These are phyloP conservation scores for Pionites leucogaster DNA, from an alignment of 2,113 vertebrate species.

Conservation along the genomic window DNA sequence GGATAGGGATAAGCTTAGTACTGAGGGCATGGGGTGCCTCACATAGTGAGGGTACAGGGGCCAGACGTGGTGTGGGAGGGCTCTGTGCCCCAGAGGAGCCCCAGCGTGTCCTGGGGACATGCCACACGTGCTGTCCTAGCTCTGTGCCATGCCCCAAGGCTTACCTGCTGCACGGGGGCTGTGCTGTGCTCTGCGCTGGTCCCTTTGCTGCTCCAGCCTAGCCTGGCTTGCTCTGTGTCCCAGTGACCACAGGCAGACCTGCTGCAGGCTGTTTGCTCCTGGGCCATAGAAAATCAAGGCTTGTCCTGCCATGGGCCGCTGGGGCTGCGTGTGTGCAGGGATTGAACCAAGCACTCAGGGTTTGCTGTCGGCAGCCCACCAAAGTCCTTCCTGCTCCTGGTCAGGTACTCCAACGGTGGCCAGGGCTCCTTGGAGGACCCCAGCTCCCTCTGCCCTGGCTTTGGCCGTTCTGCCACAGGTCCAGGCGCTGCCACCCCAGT, in stretches of 20 bases:
- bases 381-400: neutral
- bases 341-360: neutral
- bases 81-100: neutral
- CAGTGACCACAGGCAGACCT: rapidly evolving
- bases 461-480: neutral
- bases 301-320: neutral
- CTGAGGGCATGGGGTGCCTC: rapidly evolving
- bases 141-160: rapidly evolving
- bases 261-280: neutral
- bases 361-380: neutral
- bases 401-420: neutral
- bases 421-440: neutral
- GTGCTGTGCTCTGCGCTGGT: neutral
- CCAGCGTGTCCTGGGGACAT: rapidly evolving
- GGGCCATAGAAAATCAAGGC: neutral
- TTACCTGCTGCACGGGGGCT: neutral
- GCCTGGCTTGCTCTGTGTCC: rapidly evolving
- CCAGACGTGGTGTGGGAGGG: rapidly evolving
- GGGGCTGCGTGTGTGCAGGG: neutral
- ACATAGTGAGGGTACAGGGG: rapidly evolving
- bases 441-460: neutral
- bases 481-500: neutral
- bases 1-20: neutral
- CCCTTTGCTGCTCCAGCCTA: rapidly evolving
- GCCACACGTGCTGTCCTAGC: neutral